Evolutionary conservation across 2,888 invertebrate genomes (phyloP).

Genomic region (Tetranychus piercei): DNA sequence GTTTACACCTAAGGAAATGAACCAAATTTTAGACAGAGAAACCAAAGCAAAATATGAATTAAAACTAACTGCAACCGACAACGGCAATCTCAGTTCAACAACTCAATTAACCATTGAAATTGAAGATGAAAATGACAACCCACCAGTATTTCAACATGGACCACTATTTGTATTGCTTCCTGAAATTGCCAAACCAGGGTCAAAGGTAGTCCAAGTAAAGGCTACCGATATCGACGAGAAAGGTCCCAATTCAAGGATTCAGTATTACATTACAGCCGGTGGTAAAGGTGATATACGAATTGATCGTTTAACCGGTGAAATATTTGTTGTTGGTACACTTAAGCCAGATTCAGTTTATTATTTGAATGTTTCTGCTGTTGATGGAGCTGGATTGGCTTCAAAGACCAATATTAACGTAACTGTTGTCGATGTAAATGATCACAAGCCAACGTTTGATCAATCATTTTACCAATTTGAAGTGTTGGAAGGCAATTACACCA

Average conservation of each 20-base stretch:
- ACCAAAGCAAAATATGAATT: constrained; percentile 26
- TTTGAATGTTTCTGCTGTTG: constrained; percentile 54
- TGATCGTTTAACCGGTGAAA: constrained; percentile 29
- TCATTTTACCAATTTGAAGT: constrained; percentile 65
- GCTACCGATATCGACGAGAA: constrained; percentile 38
- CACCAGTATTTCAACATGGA: constrained; percentile 29
- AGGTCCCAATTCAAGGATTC: constrained; percentile 28
- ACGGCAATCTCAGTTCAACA: constrained; percentile 50
- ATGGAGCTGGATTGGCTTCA: constrained; percentile 54
- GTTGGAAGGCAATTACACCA: constrained; percentile 54
- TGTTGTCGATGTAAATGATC: constrained; percentile 41
- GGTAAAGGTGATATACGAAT: constrained; percentile 28
- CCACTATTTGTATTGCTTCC: constrained; percentile 30
- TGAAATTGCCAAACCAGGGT: constrained; percentile 30
- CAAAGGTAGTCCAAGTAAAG: constrained; percentile 36
- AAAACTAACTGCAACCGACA: constrained; percentile 28
- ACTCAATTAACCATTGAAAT: constrained; percentile 50
- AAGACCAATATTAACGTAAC: constrained; percentile 47
- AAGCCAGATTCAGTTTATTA: constrained; percentile 27
- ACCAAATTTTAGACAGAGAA: constrained; percentile 25
- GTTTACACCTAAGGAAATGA: constrained; percentile 26
- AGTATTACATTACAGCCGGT: constrained; percentile 28
- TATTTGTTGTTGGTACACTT: constrained; percentile 28
- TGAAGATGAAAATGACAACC: constrained; percentile 62
- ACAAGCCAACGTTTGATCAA: constrained; percentile 60